Evolutionary conservation across 2,888 invertebrate species (phyloP).

Genomic region (Oscheius sp.): DNA sequence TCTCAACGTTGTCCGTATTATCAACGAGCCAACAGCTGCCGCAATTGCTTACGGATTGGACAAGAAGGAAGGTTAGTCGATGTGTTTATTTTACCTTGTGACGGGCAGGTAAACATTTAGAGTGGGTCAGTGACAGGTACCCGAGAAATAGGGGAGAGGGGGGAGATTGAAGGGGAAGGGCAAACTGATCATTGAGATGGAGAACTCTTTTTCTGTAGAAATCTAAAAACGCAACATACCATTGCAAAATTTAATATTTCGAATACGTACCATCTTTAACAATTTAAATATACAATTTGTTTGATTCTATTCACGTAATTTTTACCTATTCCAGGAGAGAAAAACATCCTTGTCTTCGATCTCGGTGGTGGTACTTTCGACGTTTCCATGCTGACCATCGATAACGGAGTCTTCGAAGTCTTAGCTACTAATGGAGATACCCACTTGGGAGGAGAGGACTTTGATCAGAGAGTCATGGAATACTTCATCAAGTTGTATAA

Average conservation of each 20-base stretch:
- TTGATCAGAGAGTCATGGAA: constrained; percentile 75
- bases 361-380: constrained; percentile 99
- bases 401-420: constrained; percentile 95
- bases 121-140: constrained; percentile 32
- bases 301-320: too few species aligned
- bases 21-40: constrained; percentile 82
- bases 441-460: constrained; percentile 88
- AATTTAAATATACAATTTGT: too few species aligned
- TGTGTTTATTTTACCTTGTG: constrained; percentile 31
- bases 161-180: too few species aligned
- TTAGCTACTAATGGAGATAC: constrained; percentile 65
- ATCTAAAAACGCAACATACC: too few species aligned
- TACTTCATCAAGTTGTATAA: constrained; percentile 89
- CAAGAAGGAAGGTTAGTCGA: constrained; percentile 69
- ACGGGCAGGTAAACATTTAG: constrained; percentile 29
- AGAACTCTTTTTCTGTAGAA: too few species aligned
- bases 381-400: constrained; percentile 97
- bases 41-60: constrained; percentile 70
- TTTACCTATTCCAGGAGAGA: constrained; percentile 77
- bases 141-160: background rate
- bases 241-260: too few species aligned
- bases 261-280: too few species aligned
- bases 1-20: constrained; percentile 75
- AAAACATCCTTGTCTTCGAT: constrained; percentile 97
- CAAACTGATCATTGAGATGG: too few species aligned